Evolutionary conservation across 2,113 vertebrate species (phyloP).

Genomic region (Callorhinus ursinus): DNA sequence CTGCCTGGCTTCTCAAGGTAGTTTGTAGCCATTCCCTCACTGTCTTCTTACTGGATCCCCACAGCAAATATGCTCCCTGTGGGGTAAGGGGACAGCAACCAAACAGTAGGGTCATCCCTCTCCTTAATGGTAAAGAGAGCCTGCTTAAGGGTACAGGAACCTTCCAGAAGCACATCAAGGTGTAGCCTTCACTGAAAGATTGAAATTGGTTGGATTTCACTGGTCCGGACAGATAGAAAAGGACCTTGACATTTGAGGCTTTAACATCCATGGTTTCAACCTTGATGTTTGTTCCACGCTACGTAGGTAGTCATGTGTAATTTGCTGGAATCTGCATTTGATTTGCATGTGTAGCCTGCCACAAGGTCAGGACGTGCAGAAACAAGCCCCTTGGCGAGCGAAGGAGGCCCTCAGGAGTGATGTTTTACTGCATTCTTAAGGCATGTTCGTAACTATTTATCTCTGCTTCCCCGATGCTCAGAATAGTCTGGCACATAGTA

Average conservation of each 20-base stretch:
- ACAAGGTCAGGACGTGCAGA: background rate
- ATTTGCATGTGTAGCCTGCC: background rate
- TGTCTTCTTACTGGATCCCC: background rate
- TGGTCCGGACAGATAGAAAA: background rate
- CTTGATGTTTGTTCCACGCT: background rate
- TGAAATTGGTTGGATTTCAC: background rate
- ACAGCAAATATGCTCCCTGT: background rate
- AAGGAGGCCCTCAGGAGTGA: background rate
- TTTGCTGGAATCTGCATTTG: background rate
- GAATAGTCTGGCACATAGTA: background rate
- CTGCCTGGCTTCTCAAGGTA: background rate
- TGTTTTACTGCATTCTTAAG: background rate
- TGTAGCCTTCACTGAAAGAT: background rate
- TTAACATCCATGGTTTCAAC: background rate
- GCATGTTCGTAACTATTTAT: background rate
- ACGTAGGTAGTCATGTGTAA: background rate
- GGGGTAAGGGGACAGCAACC: background rate
- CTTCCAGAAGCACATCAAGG: background rate
- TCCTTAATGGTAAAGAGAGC: background rate
- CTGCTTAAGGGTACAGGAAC: background rate
- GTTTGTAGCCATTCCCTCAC: background rate
- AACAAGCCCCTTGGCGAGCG: background rate
- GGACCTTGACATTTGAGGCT: background rate
- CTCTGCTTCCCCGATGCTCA: background rate
- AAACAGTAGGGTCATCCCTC: too few relatives aligned